Evolutionary conservation across 2,797 vertebrate species (phyloP), one percentile per base, ranked within the genome.

Genomic region (Decapterus maruadsi): DNA sequence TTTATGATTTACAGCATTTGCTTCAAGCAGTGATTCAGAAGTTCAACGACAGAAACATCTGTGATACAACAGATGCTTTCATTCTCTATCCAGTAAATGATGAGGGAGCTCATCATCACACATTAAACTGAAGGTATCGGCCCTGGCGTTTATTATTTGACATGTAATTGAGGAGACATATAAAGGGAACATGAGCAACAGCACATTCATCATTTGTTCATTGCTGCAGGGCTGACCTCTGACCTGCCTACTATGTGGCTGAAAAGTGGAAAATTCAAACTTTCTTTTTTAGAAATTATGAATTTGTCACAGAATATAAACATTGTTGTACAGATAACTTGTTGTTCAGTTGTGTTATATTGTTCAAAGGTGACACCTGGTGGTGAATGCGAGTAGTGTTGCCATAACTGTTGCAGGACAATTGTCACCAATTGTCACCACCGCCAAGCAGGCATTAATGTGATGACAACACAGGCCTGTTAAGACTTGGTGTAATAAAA

Each of bases 341-440:
- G 34, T 8, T 13, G n/a, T 74, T 22, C 6, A 17, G 9, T 1
- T 34, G 26, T 57, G 6, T 46, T 50, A 67, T 60, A 9, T 8
- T 38, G 68, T 62, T 20, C 45, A 72, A 77, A 79, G 56, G 76
- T 48, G 87, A 69, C 92, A 83, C 62, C 89, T 90, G 72, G 74
- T 86, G 92, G 90, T 3, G 1, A 54, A 1, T 66, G 4, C 1
- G 14, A 14, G 31, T 60, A 78, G 7, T 61, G 48, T 5, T 57
- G 5, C 5, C 4, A 14, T 46, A 57, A 29, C 11, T 36, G 34
- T 13, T 45, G 38, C 7, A 64, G 34, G 0, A 8, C 6, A 31
- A 9, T 10, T 9, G 45, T 5, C 4, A 6, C 51, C n/a, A n/a
- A n/a, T n/a, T n/a, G n/a, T n/a, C n/a, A n/a, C n/a, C n/a, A n/a